Percentiles rank a stretch among this genome's conserved stretches.
phyloP scores from a whole-genome alignment of 2,888 invertebrate genomes.

The Papilio protenor region DNA sequence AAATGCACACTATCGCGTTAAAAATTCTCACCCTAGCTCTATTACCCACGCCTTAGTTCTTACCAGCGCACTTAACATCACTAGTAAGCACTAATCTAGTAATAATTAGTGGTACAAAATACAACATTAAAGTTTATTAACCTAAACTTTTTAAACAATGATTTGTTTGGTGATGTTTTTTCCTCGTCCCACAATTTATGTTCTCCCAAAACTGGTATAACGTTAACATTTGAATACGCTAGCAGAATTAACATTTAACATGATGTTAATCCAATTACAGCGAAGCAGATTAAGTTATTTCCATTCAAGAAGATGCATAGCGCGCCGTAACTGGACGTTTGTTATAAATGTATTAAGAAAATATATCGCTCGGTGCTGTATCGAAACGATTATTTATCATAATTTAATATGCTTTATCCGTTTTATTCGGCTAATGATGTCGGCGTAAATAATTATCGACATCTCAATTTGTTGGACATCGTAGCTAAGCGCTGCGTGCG shows the following conservation, averaged over 20 bases:
- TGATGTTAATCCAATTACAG: slow-evolving; percentile 37
- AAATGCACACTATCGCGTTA: background rate
- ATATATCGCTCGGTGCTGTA: slow-evolving; percentile 33
- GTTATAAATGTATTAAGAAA: slow-evolving; percentile 32
- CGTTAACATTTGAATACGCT: slow-evolving; percentile 45
- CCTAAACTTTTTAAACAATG: background rate
- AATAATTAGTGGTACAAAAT: background rate
- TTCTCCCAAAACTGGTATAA: slow-evolving; percentile 7
- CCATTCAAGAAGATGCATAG: slow-evolving; percentile 29
- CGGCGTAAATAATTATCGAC: slow-evolving; percentile 66
- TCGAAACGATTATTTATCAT: slow-evolving; percentile 33
- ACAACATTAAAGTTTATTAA: background rate
- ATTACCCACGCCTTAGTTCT: no score
- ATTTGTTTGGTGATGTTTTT: background rate
- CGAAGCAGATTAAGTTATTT: slow-evolving; percentile 24
- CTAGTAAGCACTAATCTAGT: no score
- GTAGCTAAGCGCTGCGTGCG: slow-evolving; percentile 60
- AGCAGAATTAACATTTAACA: slow-evolving; percentile 45
- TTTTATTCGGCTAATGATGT: slow-evolving; percentile 59
- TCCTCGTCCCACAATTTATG: background rate
- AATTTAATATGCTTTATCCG: slow-evolving; percentile 41
- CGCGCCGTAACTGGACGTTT: slow-evolving; percentile 28
- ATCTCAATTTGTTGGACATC: slow-evolving; percentile 65
- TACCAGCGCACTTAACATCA: no score
- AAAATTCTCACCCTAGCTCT: no score